Percentiles rank a stretch among this genome's conserved stretches.
Conservation (phyloP, 2,113 vertebrate genomes). For the Otus sunia region DNA sequence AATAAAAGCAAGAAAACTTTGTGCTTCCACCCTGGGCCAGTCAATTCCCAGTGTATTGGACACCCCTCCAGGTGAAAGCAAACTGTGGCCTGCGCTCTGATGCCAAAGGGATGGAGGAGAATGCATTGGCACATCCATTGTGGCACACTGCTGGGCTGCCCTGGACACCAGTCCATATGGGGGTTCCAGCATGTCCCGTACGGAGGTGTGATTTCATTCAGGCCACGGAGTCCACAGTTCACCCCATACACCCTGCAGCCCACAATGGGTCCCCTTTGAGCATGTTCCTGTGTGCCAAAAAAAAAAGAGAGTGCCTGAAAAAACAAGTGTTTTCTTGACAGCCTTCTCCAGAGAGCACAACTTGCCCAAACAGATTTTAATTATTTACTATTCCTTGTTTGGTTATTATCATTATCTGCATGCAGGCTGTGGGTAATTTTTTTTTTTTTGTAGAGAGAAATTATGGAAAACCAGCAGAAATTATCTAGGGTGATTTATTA, state of each 20-base stretch:
- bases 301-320: neutral
- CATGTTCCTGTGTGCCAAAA: neutral
- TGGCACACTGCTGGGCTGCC: neutral
- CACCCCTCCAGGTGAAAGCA: neutral
- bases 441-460: neutral
- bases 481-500: neutral
- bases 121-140: fast-evolving
- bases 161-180: neutral
- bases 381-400: neutral
- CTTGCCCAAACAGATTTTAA: neutral
- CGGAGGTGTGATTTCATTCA: neutral
- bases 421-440: neutral
- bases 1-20: neutral
- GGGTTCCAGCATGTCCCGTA: neutral
- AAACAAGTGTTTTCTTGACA: neutral
- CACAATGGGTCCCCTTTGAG: neutral
- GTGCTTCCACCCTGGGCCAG: neutral
- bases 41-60: neutral
- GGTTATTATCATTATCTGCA: too few relatives aligned
- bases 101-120: neutral
- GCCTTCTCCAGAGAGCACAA: neutral
- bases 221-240: neutral
- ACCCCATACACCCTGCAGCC: too few relatives aligned
- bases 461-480: neutral
- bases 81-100: neutral